These are phyloP conservation scores for Nicator chloris DNA, from an alignment of 2,113 vertebrate species.

Conservation along the genomic window DNA sequence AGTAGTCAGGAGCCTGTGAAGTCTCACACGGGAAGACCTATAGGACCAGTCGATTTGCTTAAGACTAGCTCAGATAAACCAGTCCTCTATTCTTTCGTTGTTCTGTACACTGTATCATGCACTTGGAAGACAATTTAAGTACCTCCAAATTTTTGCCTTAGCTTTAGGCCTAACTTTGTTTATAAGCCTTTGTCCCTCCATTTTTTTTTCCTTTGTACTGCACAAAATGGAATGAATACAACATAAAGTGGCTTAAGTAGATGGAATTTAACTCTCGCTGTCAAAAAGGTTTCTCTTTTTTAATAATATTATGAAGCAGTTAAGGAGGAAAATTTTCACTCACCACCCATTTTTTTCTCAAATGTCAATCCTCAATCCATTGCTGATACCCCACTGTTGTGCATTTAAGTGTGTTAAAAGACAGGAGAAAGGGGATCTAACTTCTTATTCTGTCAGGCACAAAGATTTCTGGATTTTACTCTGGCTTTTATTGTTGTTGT, in stretches of 20 bases:
- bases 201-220: not conserved
- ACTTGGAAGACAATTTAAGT: not conserved
- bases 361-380: not conserved
- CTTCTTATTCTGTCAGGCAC: not conserved
- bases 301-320: not conserved
- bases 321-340: not conserved
- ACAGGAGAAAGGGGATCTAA: not conserved
- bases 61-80: not conserved
- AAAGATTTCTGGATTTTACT: not conserved
- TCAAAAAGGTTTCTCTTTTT: rapidly evolving
- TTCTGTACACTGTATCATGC: not conserved
- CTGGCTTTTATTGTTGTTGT: not conserved
- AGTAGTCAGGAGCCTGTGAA: not conserved
- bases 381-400: not conserved
- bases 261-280: not conserved
- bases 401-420: not conserved
- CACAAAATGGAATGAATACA: not conserved
- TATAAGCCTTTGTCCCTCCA: not conserved
- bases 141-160: not conserved
- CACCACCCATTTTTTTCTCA: not conserved
- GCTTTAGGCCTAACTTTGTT: not conserved
- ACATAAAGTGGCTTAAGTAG: not conserved
- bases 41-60: rapidly evolving
- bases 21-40: not conserved
- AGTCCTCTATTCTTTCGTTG: not conserved